These are phyloP conservation scores for Hapalemur alaotrensis DNA, from an alignment of 2,797 vertebrate species.

Conservation along the genomic window DNA sequence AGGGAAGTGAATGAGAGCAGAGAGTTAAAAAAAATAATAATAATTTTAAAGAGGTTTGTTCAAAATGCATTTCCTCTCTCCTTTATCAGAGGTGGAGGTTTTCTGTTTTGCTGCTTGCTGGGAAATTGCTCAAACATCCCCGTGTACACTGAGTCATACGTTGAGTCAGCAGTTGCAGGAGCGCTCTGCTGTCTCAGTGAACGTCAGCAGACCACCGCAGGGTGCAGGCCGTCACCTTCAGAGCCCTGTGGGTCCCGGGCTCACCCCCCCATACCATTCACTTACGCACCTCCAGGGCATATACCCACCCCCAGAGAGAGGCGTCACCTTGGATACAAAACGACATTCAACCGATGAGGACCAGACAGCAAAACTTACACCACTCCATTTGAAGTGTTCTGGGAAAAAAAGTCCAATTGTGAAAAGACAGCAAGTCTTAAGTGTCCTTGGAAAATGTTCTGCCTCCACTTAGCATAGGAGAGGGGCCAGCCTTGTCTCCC, in stretches of 20 bases:
- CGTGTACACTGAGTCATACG: accelerated
- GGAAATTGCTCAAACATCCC: neutral
- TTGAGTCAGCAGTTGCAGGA: neutral
- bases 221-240: neutral
- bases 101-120: neutral
- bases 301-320: neutral
- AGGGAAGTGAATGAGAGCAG: neutral
- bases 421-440: neutral
- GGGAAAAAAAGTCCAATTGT: neutral
- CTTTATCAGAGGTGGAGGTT: neutral
- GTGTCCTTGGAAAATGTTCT: neutral
- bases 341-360: neutral
- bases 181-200: neutral
- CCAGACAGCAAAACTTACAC: neutral
- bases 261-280: neutral
- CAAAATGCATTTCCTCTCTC: neutral
- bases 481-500: neutral
- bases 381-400: neutral
- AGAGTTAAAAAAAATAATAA: neutral
- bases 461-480: neutral
- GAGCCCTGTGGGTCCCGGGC: neutral
- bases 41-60: neutral
- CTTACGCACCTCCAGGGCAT: neutral
- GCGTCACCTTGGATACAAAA: neutral
- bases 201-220: neutral